Base-by-base conservation (phyloP, 2,888 invertebrate genomes). In the Hoplodrina blanda region DNA sequence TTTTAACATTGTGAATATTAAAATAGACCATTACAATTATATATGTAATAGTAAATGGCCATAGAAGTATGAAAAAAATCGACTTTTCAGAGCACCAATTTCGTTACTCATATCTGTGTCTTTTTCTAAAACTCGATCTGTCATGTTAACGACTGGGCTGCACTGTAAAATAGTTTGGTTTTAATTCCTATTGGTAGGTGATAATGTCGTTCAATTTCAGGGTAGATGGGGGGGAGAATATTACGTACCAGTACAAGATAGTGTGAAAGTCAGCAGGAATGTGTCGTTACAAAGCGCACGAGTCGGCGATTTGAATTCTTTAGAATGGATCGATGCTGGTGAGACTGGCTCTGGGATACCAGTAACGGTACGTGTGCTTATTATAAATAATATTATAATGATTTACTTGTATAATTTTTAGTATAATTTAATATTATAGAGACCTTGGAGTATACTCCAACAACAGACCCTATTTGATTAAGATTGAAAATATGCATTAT, bases 201-300 rank as follows among this genome's bases (percentile, higher is more conserved):
- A 56, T 6, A 30, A 11, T 54, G 7, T 7, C 0, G 0, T 62
- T n/a, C 15, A 15, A 61, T 76, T 79, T 33, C 57, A 90, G 89
- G 85, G 85, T 37, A 57, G 63, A 25, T 85, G 81, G 85, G 89
- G 87, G 37, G 89, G 87, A 15, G 85, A 89, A 61, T 89, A 85
- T 70, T 85, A 83, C 55, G 33, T 88, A 50, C 85, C 87, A 17
- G 25, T 76, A 6, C 52, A 80, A 54, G 68, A 84, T 37, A 66
- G 49, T 6, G 17, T 33, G 4, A 46, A 30, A 52, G 56, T 69
- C 8, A 69, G 37, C 33, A 75, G 88, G 74, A 65, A 71, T 69
- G 41, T 76, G n/a, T 30, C 56, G 76, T 62, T 89, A 4, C 88
- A 91, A 78, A 74, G 78, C 10, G 69, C 83, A 4, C 69, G 80